Base-by-base conservation (phyloP, 2,888 invertebrate species). In the Lasius platythorax region DNA sequence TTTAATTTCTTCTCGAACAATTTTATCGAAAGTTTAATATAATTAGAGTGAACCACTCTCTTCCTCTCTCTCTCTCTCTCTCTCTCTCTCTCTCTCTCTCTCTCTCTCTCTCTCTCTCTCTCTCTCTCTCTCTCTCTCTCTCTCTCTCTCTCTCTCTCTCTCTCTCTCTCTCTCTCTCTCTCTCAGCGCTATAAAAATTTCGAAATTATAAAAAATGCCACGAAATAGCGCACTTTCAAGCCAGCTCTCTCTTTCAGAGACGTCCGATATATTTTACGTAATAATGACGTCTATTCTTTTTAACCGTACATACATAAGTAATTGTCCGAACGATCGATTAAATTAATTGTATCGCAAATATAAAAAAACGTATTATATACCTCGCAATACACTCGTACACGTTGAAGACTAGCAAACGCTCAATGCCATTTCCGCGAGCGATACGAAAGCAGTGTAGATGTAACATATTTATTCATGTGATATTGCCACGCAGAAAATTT, bases 401-500 rank as follows among this genome's bases (percentile, higher is more conserved):
- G 1, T 46, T 9, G 5, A n/a, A 28, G 8, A n/a, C 0, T 0
- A 33, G 53, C n/a, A 33, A 1, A 3, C 30, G 3, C 28, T 40
- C 15, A 46, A 56, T 37, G 15, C 43, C 43, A 70, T 78, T 56
- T 53, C 12, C 18, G 33, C 15, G 15, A 2, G 23, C 12, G 18
- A 46, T 30, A 40, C 28, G 40, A 40, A 70, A 61, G 53, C n/a
- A 40, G 11, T 11, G n/a, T 33, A 40, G 9, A 43, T 30, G 33
- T 18, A 63, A 67, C 12, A 2, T 6, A 11, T 81, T 82, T 56
- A 72, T 50, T 72, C n/a, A 72, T 58, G 23, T 23, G 46, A 84
- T 72, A 73, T 79, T 30, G 33, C 18, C 28, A 46, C 28, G n/a
- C 28, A 15, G 72, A 66, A 82, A 84, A 82, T 82, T 72, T 84